Percentiles rank a stretch among this genome's conserved stretches.
phyloP scores from a whole-genome alignment of 2,797 vertebrate species.

The Acrocephalus scirpaceus region DNA sequence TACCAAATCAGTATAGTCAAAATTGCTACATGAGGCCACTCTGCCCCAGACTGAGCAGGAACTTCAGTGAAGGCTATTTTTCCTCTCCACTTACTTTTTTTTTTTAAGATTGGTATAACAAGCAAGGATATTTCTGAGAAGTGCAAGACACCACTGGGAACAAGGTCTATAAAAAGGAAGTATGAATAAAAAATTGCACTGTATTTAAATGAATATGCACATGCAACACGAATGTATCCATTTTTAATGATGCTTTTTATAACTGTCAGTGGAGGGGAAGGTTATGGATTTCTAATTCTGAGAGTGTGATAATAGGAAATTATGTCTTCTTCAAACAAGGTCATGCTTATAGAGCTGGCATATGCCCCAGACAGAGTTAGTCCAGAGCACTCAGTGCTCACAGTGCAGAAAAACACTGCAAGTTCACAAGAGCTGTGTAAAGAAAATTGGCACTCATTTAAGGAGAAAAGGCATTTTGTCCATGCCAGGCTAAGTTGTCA shows the following conservation, averaged over 20 bases:
- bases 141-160: background rate
- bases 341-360: background rate
- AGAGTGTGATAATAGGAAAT: background rate
- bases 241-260: conserved; percentile 24
- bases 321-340: background rate
- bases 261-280: background rate
- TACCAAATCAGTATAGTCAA: background rate
- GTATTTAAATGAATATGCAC: background rate
- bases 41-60: background rate
- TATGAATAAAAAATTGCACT: background rate
- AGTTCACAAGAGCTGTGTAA: background rate
- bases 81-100: background rate
- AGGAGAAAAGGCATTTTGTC: background rate
- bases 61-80: background rate
- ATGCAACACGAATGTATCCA: background rate
- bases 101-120: background rate
- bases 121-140: background rate
- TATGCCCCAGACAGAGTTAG: background rate
- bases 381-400: background rate
- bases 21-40: background rate
- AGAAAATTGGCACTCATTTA: background rate
- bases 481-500: background rate
- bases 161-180: background rate
- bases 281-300: conserved; percentile 1
- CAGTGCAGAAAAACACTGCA: background rate